Evolutionary conservation across 2,888 invertebrate species (phyloP).

Genomic region (Spialia ferax): DNA sequence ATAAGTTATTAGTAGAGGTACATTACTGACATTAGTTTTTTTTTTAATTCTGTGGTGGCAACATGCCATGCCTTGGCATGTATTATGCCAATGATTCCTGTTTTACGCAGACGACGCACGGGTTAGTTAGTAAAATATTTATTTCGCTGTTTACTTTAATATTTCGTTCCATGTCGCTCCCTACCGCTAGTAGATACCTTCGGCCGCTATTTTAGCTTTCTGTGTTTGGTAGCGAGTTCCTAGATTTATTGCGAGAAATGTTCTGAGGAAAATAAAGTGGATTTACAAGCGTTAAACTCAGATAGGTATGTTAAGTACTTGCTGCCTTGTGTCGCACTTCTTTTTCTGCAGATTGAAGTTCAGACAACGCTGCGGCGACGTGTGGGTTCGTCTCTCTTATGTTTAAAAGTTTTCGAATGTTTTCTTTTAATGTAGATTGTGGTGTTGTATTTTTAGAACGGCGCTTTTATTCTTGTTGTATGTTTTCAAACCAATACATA

Average conservation of each 20-base stretch:
- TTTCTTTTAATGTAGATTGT: neutral
- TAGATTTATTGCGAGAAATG: constrained; percentile 34
- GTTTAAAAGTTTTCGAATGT: constrained; percentile 5
- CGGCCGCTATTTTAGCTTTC: constrained; percentile 13
- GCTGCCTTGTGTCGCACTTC: constrained; percentile 16
- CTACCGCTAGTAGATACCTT: constrained; percentile 6
- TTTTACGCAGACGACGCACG: no score
- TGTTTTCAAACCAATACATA: no score
- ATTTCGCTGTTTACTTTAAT: constrained; percentile 44
- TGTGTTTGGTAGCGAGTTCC: constrained; percentile 9
- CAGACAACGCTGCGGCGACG: constrained; percentile 19
- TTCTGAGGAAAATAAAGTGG: constrained; percentile 37
- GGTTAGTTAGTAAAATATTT: no score
- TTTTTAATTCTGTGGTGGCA: no score
- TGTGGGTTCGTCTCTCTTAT: neutral
- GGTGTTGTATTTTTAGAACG: neutral
- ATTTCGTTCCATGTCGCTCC: neutral
- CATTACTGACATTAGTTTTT: no score
- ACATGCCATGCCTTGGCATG: no score
- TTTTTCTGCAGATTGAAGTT: constrained; percentile 35
- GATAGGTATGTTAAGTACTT: constrained; percentile 36
- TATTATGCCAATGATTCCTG: no score
- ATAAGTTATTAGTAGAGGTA: no score
- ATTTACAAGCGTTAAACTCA: constrained; percentile 35
- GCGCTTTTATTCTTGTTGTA: neutral